A percentile compares a stretch with the other conserved stretches of the same genome.
Evolutionary conservation across 2,113 vertebrate species (phyloP).

Genomic region (Osmerus mordax): DNA sequence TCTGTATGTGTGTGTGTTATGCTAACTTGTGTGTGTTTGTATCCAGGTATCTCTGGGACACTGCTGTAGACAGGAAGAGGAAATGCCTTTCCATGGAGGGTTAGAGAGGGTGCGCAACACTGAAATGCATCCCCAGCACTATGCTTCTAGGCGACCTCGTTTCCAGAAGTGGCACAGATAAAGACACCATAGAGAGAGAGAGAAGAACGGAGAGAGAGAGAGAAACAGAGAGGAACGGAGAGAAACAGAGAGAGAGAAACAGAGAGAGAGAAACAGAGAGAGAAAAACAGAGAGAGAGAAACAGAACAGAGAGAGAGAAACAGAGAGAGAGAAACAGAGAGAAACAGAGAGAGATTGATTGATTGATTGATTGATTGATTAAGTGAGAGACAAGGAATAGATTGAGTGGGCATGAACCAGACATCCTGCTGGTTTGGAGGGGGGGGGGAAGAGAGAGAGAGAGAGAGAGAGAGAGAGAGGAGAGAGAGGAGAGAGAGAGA

Average conservation of each 20-base stretch:
- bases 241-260: background rate
- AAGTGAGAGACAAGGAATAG: conserved; percentile 17
- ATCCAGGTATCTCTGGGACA: background rate
- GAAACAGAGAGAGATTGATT: background rate
- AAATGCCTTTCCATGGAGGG: background rate
- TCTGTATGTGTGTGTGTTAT: background rate
- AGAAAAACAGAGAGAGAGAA: background rate
- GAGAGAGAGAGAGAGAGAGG: background rate
- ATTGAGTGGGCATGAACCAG: no score
- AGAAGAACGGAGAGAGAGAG: background rate
- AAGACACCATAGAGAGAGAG: background rate
- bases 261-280: background rate
- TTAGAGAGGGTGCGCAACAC: conserved; percentile 2
- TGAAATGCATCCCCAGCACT: background rate
- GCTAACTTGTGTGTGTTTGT: background rate
- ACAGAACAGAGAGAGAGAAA: background rate
- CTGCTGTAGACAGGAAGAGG: background rate
- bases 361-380: conserved; percentile 5
- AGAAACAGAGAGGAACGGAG: background rate
- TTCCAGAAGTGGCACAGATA: background rate
- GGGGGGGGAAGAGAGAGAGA: background rate
- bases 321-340: background rate
- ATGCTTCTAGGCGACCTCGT: conserved; percentile 15
- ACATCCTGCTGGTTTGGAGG: no score
- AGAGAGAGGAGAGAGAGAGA: background rate